Evolutionary conservation across 2,113 vertebrate species (phyloP), one percentile per base, ranked within the genome.

Genomic region (Brachyhypopomus gauderio): DNA sequence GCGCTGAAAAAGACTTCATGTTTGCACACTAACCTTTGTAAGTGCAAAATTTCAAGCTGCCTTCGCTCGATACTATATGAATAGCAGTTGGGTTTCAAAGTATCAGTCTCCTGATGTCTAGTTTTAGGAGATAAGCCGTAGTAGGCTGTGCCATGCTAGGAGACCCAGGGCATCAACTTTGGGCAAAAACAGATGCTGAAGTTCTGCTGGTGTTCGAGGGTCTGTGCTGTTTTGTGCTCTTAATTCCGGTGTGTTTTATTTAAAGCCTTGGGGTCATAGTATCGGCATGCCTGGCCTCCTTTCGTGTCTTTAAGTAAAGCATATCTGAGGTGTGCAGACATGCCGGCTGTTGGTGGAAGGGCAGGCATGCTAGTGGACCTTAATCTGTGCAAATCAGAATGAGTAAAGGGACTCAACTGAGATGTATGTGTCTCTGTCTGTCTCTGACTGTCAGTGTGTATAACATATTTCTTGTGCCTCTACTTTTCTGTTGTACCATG

Each of bases 331-430:
- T 52, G 20, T 14, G 38, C 59, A 80, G 78, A 80, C 22, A 41
- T 52, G 27, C 72, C 48, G 27, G 25, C 60, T 73, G 79, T 66
- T 67, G 55, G 45, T 11, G 11, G 4, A 64, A 30, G 25, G 36
- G 60, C 72, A 14, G 45, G 45, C 11, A 52, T 14, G 9, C 45
- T 11, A 52, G 12, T 45, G 60, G 63, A 64, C 64, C 74, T 56
- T 56, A 80, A 75, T 62, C 60, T 25, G 45, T 75, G 30, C 79
- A 80, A 73, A 80, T 80, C 34, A 72, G 36, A 30, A 80, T 62
- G 17, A 30, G 58, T n/a, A 5, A 9, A 45, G 78, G 70, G 45
- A 64, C 38, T 34, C 60, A 67, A 72, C 25, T n/a, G 17, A 72
- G 25, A 25, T 41, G 58, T 14, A 25, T 23, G 48, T 48, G 20